Conservation (phyloP, 2,888 invertebrate species). For the Chromoteleia sp. region DNA sequence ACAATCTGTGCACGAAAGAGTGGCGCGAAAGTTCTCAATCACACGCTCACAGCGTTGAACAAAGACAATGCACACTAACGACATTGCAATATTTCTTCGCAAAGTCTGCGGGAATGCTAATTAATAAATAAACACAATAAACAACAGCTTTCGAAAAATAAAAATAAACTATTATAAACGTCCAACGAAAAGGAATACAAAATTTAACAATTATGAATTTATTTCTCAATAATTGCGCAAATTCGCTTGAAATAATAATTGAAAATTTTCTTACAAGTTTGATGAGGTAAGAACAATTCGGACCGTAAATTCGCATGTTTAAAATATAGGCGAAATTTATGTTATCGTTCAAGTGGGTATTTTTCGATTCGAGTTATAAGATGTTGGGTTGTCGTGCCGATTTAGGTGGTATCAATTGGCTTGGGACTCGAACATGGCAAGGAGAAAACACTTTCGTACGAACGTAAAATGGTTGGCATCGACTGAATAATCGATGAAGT, state of each 20-base stretch:
- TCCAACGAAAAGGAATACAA: too few relatives aligned
- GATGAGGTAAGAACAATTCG: constrained; percentile 17
- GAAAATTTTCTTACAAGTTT: constrained; percentile 18
- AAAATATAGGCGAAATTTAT: constrained; percentile 50
- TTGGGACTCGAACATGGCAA: constrained; percentile 75
- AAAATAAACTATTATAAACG: too few relatives aligned
- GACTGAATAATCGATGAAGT: constrained; percentile 79
- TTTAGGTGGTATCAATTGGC: constrained; percentile 76
- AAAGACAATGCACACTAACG: too few relatives aligned
- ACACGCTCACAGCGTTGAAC: too few relatives aligned
- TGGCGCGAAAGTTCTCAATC: too few relatives aligned
- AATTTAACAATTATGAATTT: too few relatives aligned
- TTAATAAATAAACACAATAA: too few relatives aligned
- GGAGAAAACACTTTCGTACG: constrained; percentile 75
- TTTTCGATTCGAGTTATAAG: constrained; percentile 73
- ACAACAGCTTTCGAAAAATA: too few relatives aligned
- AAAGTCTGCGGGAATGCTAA: too few relatives aligned
- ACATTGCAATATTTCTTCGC: too few relatives aligned
- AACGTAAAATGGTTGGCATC: constrained; percentile 77
- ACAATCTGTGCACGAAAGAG: too few relatives aligned
- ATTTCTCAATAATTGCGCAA: not conserved
- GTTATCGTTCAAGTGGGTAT: constrained; percentile 63
- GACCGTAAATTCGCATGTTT: constrained; percentile 54
- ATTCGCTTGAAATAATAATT: constrained; percentile 1
- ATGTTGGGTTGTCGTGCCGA: constrained; percentile 74